Base-by-base conservation (phyloP, 2,797 vertebrate genomes). In the Mus caroli region DNA sequence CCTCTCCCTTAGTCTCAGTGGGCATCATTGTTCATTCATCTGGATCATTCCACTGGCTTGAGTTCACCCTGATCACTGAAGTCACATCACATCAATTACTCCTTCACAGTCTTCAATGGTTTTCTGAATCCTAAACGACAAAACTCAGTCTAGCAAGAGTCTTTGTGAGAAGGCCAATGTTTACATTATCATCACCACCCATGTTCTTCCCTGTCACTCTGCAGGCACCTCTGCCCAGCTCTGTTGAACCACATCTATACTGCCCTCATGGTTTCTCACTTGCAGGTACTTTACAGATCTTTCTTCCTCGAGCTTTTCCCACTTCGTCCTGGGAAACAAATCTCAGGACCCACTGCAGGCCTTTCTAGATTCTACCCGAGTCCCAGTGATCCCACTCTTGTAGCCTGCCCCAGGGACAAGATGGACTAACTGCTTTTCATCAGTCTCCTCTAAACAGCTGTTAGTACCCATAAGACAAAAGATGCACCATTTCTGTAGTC, bases 21-120 rank as follows among this genome's bases (percentile, higher is more conserved):
- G 14, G 71, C 37, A 37, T 52, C 82, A 22, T 37, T 26, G 5
- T 1, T 46, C 76, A 52, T 92, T 87, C 52, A 10, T 60, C 78
- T 15, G 75, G n/a, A 82, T 19, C 62, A 15, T 75, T 22, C 34
- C 15, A 73, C 26, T 46, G 80, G 24, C 40, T 37, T 93, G 64
- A 89, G 28, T 43, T 80, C 43, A 37, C 58, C 54, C 92, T 92
- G 82, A 46, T 73, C 82, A 28, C 40, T 52, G 58, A 95, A 82
- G 67, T 73, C 19, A 54, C n/a, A 69, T 58, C 67, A 37, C 26
- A 67, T 76, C 43, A 69, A 87, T 58, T 46, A 12, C 15, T 95
- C 69, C 40, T 46, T 34, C 46, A 50, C 40, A 62, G 24, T 88
- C 67, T 77, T 88, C 20, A 40, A 1, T 73, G 80, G 22, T 56